phyloP scores from a whole-genome alignment of 2,888 invertebrate species.

The Nemotelus nigrinus region DNA sequence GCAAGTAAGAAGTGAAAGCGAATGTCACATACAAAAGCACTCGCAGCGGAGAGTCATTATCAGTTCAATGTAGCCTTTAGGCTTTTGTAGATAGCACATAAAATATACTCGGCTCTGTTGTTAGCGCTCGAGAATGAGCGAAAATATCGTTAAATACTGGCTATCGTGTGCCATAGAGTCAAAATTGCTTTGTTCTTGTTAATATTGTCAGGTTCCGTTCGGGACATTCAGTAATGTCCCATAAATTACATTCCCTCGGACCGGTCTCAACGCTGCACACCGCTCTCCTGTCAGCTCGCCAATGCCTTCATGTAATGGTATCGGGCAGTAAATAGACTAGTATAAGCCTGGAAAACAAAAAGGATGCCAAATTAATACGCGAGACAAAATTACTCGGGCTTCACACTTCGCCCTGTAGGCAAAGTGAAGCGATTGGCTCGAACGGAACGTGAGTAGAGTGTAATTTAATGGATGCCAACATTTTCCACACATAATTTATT shows the following conservation, averaged over 20 bases:
- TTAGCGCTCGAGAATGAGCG: constrained; percentile 16
- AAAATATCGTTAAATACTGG: constrained; percentile 36
- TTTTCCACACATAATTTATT: constrained; percentile 51
- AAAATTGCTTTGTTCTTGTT: constrained; percentile 43
- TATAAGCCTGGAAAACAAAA: constrained; percentile 13
- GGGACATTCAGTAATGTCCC: constrained; percentile 31
- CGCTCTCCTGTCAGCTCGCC: not conserved
- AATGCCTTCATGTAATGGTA: constrained; percentile 4
- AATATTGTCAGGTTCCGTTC: constrained; percentile 32
- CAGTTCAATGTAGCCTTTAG: constrained; percentile 13
- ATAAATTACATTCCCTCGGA: constrained; percentile 36
- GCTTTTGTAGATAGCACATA: constrained; percentile 10
- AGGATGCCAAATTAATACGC: constrained; percentile 22
- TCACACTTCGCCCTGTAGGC: not conserved
- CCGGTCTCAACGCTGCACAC: not conserved
- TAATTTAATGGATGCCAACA: constrained; percentile 50
- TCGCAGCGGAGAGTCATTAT: constrained; percentile 13
- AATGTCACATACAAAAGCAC: constrained; percentile 9
- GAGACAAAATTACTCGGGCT: not conserved
- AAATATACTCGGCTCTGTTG: constrained; percentile 13
- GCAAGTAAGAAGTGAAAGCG: not conserved
- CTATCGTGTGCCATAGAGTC: constrained; percentile 6
- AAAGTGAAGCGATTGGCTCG: not conserved
- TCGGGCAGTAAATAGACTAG: constrained; percentile 11
- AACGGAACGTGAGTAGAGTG: not conserved